phyloP scores from a whole-genome alignment of 2,888 invertebrate species.

The Neocrepidodera transversa region DNA sequence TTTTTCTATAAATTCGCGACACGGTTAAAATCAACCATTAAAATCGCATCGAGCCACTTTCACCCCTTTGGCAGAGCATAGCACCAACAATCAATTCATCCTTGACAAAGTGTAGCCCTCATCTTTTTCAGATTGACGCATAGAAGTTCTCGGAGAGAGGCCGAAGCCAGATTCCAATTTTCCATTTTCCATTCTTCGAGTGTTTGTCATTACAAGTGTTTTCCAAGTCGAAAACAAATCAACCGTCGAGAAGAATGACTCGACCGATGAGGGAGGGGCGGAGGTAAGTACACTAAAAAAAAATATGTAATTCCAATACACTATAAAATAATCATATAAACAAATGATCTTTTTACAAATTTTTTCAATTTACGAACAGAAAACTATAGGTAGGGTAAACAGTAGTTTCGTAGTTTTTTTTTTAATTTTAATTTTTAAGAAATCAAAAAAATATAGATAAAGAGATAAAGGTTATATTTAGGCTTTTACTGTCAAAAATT shows the following conservation, averaged over 20 bases:
- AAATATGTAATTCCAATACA: too few species aligned
- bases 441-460: too few species aligned
- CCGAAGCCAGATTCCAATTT: constrained; percentile 34
- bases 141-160: constrained; percentile 1
- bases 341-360: too few species aligned
- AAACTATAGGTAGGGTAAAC: too few species aligned
- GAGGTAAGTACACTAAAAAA: constrained; percentile 14
- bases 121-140: constrained; percentile 29
- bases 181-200: constrained; percentile 35
- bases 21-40: too few species aligned
- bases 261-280: constrained; percentile 26
- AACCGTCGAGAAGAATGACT: constrained; percentile 40
- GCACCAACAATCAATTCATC: constrained; percentile 31
- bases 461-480: too few species aligned
- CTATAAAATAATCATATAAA: too few species aligned
- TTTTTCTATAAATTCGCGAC: too few species aligned
- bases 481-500: too few species aligned
- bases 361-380: too few species aligned
- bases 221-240: constrained; percentile 47
- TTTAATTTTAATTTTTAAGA: too few species aligned
- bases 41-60: neutral
- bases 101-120: constrained; percentile 21
- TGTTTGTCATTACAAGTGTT: constrained; percentile 43
- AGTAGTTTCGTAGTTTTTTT: too few species aligned
- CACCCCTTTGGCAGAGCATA: constrained; percentile 8